Percentiles rank a stretch among this genome's conserved stretches.
Evolutionary conservation across 2,797 vertebrate species (phyloP).

Genomic region (Macrochelys suwanniensis): DNA sequence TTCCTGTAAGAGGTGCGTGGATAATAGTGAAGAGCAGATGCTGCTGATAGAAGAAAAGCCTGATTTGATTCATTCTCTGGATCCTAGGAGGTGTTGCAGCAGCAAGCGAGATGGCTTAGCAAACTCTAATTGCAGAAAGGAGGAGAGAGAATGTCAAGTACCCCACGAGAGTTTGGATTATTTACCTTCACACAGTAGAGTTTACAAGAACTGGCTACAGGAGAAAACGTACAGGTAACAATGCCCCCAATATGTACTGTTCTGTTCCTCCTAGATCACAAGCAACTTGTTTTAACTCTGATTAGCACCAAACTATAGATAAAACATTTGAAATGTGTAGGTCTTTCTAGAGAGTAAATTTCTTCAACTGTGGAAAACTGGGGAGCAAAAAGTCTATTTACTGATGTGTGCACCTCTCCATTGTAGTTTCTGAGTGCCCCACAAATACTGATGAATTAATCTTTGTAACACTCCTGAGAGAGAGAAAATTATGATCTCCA

Average conservation of each 20-base stretch:
- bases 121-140: background rate
- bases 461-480: background rate
- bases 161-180: slow-evolving; percentile 62
- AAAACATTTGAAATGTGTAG: background rate
- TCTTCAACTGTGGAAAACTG: background rate
- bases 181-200: slow-evolving; percentile 65
- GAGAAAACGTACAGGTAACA: slow-evolving; percentile 54
- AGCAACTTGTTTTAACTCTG: background rate
- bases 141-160: background rate
- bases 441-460: background rate
- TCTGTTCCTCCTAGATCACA: background rate
- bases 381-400: background rate
- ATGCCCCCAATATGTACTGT: background rate
- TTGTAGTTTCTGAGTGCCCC: background rate
- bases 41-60: slow-evolving; percentile 21
- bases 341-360: background rate
- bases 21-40: slow-evolving; percentile 25
- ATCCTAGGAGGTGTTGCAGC: background rate
- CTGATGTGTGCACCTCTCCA: background rate
- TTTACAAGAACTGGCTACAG: slow-evolving; percentile 62
- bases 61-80: slow-evolving; percentile 37
- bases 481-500: background rate
- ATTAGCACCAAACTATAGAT: background rate
- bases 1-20: background rate
- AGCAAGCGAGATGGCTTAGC: background rate